These are phyloP conservation scores for Byasa hedistus DNA, from an alignment of 2,888 invertebrate genomes.

Conservation along the genomic window DNA sequence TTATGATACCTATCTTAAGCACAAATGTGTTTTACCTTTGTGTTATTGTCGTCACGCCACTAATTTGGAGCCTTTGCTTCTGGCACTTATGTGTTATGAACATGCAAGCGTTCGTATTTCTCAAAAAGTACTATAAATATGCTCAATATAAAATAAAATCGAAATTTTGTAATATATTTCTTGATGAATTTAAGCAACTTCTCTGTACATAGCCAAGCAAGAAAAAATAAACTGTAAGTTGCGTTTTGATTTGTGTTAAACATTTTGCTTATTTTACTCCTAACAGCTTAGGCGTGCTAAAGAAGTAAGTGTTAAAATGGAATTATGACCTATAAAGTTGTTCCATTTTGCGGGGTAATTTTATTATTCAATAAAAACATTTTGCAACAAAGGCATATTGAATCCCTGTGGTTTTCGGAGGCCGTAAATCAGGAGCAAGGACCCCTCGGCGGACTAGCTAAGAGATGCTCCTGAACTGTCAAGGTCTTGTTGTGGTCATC, in stretches of 20 bases:
- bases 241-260: constrained; percentile 14
- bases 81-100: constrained; percentile 40
- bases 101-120: no score
- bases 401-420: constrained; percentile 73
- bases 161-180: no score
- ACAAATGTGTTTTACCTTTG: constrained; percentile 75
- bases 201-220: no score
- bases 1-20: constrained; percentile 65
- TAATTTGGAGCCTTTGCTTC: constrained; percentile 44
- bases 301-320: constrained; percentile 56
- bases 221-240: no score
- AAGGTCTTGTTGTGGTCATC: constrained; percentile 71
- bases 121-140: no score
- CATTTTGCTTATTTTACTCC: constrained; percentile 38
- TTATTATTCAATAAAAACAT: constrained; percentile 78
- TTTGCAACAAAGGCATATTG: constrained; percentile 75
- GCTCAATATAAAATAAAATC: no score
- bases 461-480: constrained; percentile 70
- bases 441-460: constrained; percentile 53
- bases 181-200: no score
- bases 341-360: constrained; percentile 73
- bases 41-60: constrained; percentile 67
- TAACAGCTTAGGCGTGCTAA: constrained; percentile 39
- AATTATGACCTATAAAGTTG: constrained; percentile 76
- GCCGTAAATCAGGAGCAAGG: constrained; percentile 76